A percentile compares a stretch with the other conserved stretches of the same genome.
Evolutionary conservation across 1,140 invertebrate species (phyloP).

Genomic region (Drosophila prosaltans): DNA sequence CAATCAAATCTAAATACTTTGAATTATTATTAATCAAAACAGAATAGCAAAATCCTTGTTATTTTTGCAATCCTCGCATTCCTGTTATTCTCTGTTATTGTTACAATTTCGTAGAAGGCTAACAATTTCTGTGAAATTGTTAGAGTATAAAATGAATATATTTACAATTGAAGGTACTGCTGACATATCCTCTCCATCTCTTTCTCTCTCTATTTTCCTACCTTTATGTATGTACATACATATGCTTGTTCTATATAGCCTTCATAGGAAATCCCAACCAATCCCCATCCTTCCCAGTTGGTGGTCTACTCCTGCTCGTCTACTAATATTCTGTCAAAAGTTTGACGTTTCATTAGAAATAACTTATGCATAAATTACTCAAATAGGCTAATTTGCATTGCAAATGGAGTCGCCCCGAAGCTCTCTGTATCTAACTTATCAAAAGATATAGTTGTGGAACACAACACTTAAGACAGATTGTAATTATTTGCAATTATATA

Average conservation of each 20-base stretch:
- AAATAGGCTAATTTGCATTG: conserved; percentile 12
- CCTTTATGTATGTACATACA: too few relatives aligned
- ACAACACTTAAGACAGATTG: not conserved
- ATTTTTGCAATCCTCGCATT: not conserved
- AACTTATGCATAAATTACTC: conserved; percentile 9
- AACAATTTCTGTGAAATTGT: not conserved
- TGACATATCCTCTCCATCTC: too few relatives aligned
- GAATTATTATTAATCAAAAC: too few relatives aligned
- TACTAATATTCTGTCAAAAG: not conserved
- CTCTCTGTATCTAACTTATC: not conserved
- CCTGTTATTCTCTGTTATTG: not conserved
- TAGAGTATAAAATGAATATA: not conserved
- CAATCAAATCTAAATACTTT: too few relatives aligned
- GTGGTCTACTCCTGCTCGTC: not conserved
- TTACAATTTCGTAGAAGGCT: not conserved
- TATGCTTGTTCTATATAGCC: not conserved
- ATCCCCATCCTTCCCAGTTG: not conserved
- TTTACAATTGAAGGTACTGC: not conserved
- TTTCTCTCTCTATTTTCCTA: too few relatives aligned
- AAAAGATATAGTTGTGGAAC: conserved; percentile 5
- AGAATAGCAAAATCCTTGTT: too few relatives aligned
- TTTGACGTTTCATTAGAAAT: conserved; percentile 14
- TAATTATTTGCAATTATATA: conserved; percentile 9
- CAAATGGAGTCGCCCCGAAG: conserved; percentile 3
- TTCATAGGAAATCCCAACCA: not conserved